Evolutionary conservation across 2,797 vertebrate species (phyloP), one percentile per base, ranked within the genome.

Genomic region (Premnoplex brunnescens): DNA sequence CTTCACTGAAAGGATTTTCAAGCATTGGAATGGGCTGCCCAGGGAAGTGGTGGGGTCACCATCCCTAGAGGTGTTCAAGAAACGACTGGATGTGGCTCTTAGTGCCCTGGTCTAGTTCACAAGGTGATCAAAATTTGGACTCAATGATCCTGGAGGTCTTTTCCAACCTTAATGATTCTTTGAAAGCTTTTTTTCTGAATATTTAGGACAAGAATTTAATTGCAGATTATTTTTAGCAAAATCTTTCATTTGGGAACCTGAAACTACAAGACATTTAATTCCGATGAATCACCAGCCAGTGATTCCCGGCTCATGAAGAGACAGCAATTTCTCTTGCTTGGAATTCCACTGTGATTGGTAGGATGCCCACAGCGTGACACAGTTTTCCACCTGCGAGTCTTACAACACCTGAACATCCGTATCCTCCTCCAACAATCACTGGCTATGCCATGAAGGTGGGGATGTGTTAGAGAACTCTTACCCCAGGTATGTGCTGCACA

Each of bases 51-150:
- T 22, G 20, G 43, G 26, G n/a, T 30, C 37, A 56, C 28, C 27
- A 51, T 44, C 6, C 13, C 23, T 51, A n/a, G 23, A 51, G 62
- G 3, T 13, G 20, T 24, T 44, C 9, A n/a, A 30, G 37, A 19
- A n/a, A 37, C 0, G 1, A 41, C 41, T 34, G 52, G 39, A 59
- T 0, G 1, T 34, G 48, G 63, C 16, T 46, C 30, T 46, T 28
- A n/a, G 9, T 56, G 11, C 27, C 11, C 3, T 55, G 32, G 11
- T n/a, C 28, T 44, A n/a, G 17, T 44, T 51, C 36, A 26, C 28
- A 63, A 18, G 2, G 17, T 44, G 64, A 63, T 43, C 18, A 56
- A 44, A 71, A 12, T 49, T 9, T 63, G 21, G 14, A 23, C 39
- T 72, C 9, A 7, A 10, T 54, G 39, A 48, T 23, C 30, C 66